phyloP scores from a whole-genome alignment of 2,888 invertebrate genomes.

The Pantelozetes paolii region DNA sequence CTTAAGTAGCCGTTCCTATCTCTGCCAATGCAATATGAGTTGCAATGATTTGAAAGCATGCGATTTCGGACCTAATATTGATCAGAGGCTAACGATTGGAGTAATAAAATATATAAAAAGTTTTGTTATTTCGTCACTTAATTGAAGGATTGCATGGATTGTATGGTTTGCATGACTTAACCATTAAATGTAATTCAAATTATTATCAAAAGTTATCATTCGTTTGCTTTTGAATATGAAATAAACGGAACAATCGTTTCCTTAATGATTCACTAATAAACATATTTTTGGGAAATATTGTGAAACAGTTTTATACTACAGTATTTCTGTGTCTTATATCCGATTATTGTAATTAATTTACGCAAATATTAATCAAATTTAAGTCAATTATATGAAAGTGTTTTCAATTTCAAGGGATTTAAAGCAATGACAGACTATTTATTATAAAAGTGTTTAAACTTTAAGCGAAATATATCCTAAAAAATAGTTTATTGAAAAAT shows the following conservation, averaged over 20 bases:
- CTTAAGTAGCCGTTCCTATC: background rate
- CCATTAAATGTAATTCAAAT: constrained; percentile 8
- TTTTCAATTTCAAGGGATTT: too few species aligned
- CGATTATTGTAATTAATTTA: background rate
- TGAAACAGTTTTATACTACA: background rate
- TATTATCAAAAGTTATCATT: background rate
- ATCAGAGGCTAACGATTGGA: background rate
- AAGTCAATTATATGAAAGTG: too few species aligned
- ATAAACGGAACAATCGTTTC: background rate
- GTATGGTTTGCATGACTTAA: constrained; percentile 3
- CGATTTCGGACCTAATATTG: background rate
- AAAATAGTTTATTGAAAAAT: too few species aligned
- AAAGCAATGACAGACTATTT: too few species aligned
- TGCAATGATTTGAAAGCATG: background rate
- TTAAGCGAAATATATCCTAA: too few species aligned
- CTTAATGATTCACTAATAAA: background rate
- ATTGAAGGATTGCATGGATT: constrained; percentile 21
- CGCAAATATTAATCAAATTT: too few species aligned
- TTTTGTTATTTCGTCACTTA: background rate
- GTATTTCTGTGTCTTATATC: background rate
- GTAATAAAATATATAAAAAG: background rate
- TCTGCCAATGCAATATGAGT: background rate
- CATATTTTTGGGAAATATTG: background rate
- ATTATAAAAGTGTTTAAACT: too few species aligned
- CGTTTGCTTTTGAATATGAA: background rate